Conservation (phyloP, 1,140 invertebrate genomes). For the Drosophila kurseongensis region DNA sequence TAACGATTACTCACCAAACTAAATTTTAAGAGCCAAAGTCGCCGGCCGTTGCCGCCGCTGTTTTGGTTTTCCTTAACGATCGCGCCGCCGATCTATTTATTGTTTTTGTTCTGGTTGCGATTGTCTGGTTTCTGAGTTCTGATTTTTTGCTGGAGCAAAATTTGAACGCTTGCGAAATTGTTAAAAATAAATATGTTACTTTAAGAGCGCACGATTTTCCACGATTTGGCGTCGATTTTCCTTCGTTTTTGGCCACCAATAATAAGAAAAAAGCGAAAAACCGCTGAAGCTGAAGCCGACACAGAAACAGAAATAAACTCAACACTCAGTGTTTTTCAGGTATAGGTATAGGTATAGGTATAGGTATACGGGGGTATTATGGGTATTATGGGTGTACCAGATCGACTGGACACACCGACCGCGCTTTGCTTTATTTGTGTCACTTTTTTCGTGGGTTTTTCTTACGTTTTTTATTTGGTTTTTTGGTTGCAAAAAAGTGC, state of each 20-base stretch:
- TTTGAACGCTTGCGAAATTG: conserved; percentile 77
- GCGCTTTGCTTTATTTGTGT: conserved; percentile 54
- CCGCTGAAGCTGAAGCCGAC: conserved; percentile 37
- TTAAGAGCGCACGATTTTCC: conserved; percentile 63
- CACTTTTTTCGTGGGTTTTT: conserved; percentile 44
- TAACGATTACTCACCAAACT: conserved; percentile 64
- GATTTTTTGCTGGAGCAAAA: conserved; percentile 65
- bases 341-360: conserved; percentile 23
- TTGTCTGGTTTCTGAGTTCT: conserved; percentile 54
- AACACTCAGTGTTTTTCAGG: conserved; percentile 63
- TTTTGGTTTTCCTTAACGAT: conserved; percentile 55
- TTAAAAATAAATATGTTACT: conserved; percentile 81
- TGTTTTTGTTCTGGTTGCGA: conserved; percentile 45
- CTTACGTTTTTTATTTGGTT: conserved; percentile 24
- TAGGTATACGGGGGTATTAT: conserved; percentile 11
- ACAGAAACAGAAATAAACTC: conserved; percentile 76
- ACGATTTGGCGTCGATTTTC: conserved; percentile 32
- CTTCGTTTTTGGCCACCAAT: conserved; percentile 40
- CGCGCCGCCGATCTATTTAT: conserved; percentile 43
- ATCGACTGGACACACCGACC: conserved; percentile 44
- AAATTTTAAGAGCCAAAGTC: conserved; percentile 54
- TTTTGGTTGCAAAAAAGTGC: conserved; percentile 27
- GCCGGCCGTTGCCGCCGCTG: conserved; percentile 35
- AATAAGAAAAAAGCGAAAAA: conserved; percentile 38
- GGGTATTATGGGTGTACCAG: conserved; percentile 33